Conservation (phyloP, 1,140 invertebrate genomes). For the Theocolax elegans region DNA sequence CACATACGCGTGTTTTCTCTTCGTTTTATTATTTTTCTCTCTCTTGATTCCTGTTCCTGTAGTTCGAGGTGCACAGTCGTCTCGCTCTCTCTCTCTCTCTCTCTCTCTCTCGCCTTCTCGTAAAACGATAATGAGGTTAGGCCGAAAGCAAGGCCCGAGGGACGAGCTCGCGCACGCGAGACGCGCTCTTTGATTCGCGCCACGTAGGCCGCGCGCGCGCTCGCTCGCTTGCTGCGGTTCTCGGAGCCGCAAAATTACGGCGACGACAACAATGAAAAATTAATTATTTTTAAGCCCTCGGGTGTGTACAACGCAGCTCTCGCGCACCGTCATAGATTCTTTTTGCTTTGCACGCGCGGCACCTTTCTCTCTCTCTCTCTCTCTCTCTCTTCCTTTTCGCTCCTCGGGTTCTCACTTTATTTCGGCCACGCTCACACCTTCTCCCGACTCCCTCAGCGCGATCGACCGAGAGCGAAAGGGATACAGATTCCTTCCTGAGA, state of each 20-base stretch:
- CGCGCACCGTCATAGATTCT: not conserved
- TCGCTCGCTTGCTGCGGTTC: too few species aligned
- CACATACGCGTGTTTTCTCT: too few species aligned
- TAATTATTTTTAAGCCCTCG: slow-evolving; percentile 7
- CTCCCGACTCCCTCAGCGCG: not conserved
- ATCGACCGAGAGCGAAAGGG: not conserved
- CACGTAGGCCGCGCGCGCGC: too few species aligned
- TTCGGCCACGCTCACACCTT: not conserved
- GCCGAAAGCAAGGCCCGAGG: too few species aligned
- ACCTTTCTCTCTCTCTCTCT: slow-evolving; percentile 13
- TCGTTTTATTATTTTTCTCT: too few species aligned
- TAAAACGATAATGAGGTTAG: too few species aligned
- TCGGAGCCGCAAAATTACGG: not conserved
- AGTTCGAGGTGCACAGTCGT: too few species aligned
- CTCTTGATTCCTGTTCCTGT: too few species aligned
- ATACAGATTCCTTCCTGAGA: not conserved
- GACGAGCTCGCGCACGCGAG: too few species aligned
- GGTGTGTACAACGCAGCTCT: not conserved
- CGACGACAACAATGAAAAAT: slow-evolving; percentile 12
- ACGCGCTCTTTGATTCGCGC: not conserved
- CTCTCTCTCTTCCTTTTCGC: slow-evolving; percentile 12
- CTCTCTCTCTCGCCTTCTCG: too few species aligned
- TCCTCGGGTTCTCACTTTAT: not conserved
- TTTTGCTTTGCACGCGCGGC: not conserved
- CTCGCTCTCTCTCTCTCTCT: too few species aligned